A percentile compares a stretch with the other conserved stretches of the same genome.
phyloP scores from a whole-genome alignment of 64 coral and sea anemone genomes.

The Stichodactyla helianthus region DNA sequence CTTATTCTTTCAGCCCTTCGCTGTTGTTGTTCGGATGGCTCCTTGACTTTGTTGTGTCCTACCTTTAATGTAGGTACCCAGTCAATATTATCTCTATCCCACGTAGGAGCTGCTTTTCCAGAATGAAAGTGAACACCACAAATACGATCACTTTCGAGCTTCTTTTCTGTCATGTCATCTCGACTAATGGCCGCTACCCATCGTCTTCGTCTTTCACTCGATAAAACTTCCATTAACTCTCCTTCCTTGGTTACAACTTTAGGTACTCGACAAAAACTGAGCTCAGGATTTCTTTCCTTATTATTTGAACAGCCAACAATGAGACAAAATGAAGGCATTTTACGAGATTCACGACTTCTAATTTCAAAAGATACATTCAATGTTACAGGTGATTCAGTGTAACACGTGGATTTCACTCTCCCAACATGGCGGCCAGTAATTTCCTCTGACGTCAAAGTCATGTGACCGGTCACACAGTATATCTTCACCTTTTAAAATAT shows the following conservation, averaged over 20 bases:
- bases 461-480: constrained; percentile 32
- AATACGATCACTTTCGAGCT: constrained; percentile 27
- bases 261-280: constrained; percentile 44
- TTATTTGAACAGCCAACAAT: constrained; percentile 46
- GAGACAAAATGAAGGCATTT: constrained; percentile 52
- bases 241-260: constrained; percentile 31
- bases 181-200: constrained; percentile 41
- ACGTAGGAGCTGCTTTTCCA: constrained; percentile 39
- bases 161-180: constrained; percentile 52
- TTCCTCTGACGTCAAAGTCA: constrained; percentile 20
- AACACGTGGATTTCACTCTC: too few relatives aligned
- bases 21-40: constrained; percentile 5
- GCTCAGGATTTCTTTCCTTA: constrained; percentile 30
- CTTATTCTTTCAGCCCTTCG: constrained; percentile 33
- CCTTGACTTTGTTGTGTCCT: constrained; percentile 45
- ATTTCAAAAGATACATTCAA: too few relatives aligned
- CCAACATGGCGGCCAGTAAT: background rate
- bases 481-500: too few relatives aligned
- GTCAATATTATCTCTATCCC: constrained; percentile 48
- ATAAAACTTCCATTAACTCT: constrained; percentile 37
- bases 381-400: too few relatives aligned
- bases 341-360: background rate
- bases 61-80: constrained; percentile 46
- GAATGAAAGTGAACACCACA: constrained; percentile 56
- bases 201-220: constrained; percentile 33